Conservation (phyloP, 2,888 invertebrate species). For the Himalopsyche kuldschensis region DNA sequence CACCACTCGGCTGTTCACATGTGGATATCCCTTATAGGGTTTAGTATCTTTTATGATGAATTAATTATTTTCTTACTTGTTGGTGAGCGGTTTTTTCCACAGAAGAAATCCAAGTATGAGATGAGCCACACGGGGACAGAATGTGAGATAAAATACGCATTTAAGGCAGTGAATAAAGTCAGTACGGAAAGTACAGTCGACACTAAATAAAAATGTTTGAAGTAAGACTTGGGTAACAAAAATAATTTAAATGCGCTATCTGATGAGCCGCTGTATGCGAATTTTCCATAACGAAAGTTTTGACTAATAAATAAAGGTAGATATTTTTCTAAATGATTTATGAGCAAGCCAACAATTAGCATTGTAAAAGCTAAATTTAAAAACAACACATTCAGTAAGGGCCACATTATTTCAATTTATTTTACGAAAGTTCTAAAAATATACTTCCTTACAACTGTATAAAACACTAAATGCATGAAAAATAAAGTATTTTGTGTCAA, state of each 20-base stretch:
- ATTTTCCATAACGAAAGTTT: constrained; percentile 74
- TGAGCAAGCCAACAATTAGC: constrained; percentile 62
- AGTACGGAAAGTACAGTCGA: constrained; percentile 62
- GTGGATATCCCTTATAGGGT: no score
- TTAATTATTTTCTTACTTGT: constrained; percentile 52
- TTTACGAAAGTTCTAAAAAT: not conserved
- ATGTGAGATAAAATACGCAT: constrained; percentile 55
- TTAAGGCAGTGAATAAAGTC: constrained; percentile 54
- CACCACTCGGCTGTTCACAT: no score
- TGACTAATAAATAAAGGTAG: constrained; percentile 68
- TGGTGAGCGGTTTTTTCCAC: constrained; percentile 52
- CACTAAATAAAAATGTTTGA: constrained; percentile 78
- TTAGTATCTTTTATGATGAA: not conserved
- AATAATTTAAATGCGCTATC: not conserved
- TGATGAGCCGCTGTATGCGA: constrained; percentile 59
- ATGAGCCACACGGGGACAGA: constrained; percentile 56
- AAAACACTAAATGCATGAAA: not conserved
- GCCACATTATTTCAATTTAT: constrained; percentile 45
- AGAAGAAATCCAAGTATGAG: constrained; percentile 53
- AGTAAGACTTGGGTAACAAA: constrained; percentile 77
- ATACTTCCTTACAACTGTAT: not conserved
- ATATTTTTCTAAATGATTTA: constrained; percentile 67
- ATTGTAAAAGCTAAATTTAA: constrained; percentile 52
- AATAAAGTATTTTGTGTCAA: not conserved
- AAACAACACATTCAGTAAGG: constrained; percentile 54